Evolutionary conservation across 1,140 invertebrate species (phyloP).

Genomic region (Aphaenogaster rudis): DNA sequence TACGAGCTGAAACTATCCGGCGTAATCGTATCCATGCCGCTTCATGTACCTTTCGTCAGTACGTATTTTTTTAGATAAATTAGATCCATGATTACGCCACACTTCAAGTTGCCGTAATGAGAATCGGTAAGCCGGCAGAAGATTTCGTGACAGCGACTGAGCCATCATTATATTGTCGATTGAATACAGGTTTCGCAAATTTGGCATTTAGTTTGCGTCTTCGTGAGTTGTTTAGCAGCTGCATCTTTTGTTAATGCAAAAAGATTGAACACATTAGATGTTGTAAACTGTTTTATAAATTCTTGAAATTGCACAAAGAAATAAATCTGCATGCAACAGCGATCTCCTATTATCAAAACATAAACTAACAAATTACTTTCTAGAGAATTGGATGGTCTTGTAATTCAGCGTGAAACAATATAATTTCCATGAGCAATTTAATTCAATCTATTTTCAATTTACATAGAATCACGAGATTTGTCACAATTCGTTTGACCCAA

Average conservation of each 20-base stretch:
- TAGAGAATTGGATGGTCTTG: neutral
- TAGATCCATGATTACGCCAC: neutral
- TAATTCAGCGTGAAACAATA: neutral
- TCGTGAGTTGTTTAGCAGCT: neutral
- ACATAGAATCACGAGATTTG: neutral
- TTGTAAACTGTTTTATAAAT: neutral
- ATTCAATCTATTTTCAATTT: slow-evolving; percentile 33
- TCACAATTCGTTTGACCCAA: slow-evolving; percentile 2
- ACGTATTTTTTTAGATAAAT: slow-evolving; percentile 22
- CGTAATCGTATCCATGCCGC: neutral
- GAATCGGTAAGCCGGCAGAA: slow-evolving; percentile 1
- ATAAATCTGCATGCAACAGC: neutral
- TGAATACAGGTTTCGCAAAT: slow-evolving; percentile 10
- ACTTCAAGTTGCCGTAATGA: neutral
- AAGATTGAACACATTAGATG: neutral
- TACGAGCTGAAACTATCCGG: slow-evolving; percentile 40
- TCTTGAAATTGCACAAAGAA: neutral
- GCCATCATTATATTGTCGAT: slow-evolving; percentile 18
- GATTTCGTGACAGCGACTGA: slow-evolving; percentile 25
- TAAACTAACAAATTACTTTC: neutral
- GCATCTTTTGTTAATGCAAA: neutral
- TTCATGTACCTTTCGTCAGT: slow-evolving; percentile 19
- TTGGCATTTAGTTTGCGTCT: neutral
- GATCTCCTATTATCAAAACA: neutral
- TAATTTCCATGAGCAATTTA: neutral